Evolutionary conservation across 2,797 vertebrate species (phyloP).

Genomic region (Capromys pilorides): DNA sequence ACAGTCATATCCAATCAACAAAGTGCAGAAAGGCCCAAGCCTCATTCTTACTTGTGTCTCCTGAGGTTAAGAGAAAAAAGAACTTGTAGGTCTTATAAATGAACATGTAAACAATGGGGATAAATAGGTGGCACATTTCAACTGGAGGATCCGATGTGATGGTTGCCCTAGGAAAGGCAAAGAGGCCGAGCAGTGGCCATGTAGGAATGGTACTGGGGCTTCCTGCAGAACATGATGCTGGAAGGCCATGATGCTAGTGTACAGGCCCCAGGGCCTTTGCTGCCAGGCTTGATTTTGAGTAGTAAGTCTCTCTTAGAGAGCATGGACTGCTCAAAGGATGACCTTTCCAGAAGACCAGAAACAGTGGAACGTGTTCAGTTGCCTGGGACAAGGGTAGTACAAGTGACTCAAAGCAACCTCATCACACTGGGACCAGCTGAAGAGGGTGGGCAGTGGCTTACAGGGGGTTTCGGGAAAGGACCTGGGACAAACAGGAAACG

Average conservation of each 20-base stretch:
- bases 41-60: constrained; percentile 13
- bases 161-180: neutral
- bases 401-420: neutral
- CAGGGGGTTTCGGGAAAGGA: neutral
- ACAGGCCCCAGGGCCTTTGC: neutral
- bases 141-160: neutral
- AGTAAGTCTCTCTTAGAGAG: neutral
- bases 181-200: neutral
- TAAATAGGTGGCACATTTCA: neutral
- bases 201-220: neutral
- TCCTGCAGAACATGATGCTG: neutral
- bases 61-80: neutral
- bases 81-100: neutral
- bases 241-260: fast-evolving
- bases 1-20: neutral
- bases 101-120: neutral
- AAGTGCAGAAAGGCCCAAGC: neutral
- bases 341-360: neutral
- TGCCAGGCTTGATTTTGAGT: fast-evolving
- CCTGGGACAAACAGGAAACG: neutral
- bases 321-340: neutral
- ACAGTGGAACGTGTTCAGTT: neutral
- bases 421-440: neutral
- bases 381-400: fast-evolving
- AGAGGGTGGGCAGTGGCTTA: neutral